Percentiles rank a stretch among this genome's conserved stretches.
Evolutionary conservation across 2,113 vertebrate genomes (phyloP).

Genomic region (Petromus typicus): DNA sequence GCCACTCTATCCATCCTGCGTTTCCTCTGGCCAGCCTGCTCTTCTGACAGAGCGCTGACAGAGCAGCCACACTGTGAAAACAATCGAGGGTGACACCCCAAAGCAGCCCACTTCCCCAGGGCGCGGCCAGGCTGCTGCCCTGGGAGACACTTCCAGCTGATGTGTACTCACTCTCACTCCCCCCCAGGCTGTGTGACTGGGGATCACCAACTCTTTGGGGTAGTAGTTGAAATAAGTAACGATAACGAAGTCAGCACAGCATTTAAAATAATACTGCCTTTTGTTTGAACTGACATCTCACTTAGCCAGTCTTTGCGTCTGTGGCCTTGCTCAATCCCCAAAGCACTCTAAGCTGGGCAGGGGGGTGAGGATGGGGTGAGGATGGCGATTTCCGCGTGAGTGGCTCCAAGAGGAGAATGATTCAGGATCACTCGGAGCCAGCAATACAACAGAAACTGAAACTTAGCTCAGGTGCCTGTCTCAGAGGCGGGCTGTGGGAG

Average conservation of each 20-base stretch:
- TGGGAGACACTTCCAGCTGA: background rate
- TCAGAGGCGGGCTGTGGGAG: background rate
- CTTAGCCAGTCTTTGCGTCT: background rate
- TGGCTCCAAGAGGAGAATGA: background rate
- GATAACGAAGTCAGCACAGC: background rate
- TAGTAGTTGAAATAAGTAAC: too few species aligned
- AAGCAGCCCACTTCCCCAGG: background rate
- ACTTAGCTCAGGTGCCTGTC: background rate
- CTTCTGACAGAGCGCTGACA: too few species aligned
- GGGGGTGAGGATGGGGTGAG: too few species aligned
- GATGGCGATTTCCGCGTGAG: background rate
- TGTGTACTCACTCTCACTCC: conserved; percentile 10
- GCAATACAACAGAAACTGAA: background rate
- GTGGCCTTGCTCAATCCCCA: conserved; percentile 11
- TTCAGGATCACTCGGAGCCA: background rate
- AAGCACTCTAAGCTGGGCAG: conserved; percentile 20
- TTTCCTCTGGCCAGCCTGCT: conserved; percentile 23
- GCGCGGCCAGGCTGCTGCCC: background rate
- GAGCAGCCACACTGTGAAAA: background rate
- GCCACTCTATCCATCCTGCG: background rate
- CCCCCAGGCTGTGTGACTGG: background rate
- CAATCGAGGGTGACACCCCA: background rate
- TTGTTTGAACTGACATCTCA: conserved; percentile 25
- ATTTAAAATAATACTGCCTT: too few species aligned
- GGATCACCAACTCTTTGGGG: too few species aligned